Percentiles rank a stretch among this genome's conserved stretches.
Evolutionary conservation across 2,113 vertebrate genomes (phyloP).

Genomic region (Pagrus major): DNA sequence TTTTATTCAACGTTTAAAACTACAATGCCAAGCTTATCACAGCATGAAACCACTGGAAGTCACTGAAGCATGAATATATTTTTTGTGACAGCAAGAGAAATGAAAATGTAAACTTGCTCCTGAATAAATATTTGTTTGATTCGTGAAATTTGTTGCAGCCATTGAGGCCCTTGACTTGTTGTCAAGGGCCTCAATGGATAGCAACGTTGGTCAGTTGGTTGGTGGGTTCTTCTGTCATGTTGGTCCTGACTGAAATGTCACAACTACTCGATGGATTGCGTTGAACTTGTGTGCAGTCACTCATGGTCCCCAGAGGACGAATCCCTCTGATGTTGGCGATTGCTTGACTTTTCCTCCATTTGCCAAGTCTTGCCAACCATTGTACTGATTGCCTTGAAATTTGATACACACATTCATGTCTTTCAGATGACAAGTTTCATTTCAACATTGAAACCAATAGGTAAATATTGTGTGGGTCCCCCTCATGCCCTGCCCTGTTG

Average conservation of each 20-base stretch:
- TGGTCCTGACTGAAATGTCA: not conserved
- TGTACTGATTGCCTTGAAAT: not conserved
- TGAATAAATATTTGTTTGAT: not conserved
- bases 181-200: not conserved
- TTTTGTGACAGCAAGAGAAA: constrained; percentile 8
- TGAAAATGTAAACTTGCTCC: not conserved
- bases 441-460: no score
- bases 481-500: no score
- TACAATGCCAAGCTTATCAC: not conserved
- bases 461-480: no score
- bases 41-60: not conserved
- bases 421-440: no score
- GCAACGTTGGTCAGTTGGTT: not conserved
- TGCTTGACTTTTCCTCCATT: not conserved
- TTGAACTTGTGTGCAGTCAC: not conserved
- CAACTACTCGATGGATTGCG: not conserved
- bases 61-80: not conserved
- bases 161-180: no score
- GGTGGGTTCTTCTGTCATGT: no score
- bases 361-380: not conserved
- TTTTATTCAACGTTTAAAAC: not conserved
- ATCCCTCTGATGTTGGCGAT: not conserved
- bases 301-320: not conserved
- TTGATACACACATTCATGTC: not conserved
- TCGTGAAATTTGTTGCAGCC: not conserved